Evolutionary conservation across 2,888 invertebrate species (phyloP), one percentile per base, ranked within the genome.

Genomic region (Copidosoma aretas): DNA sequence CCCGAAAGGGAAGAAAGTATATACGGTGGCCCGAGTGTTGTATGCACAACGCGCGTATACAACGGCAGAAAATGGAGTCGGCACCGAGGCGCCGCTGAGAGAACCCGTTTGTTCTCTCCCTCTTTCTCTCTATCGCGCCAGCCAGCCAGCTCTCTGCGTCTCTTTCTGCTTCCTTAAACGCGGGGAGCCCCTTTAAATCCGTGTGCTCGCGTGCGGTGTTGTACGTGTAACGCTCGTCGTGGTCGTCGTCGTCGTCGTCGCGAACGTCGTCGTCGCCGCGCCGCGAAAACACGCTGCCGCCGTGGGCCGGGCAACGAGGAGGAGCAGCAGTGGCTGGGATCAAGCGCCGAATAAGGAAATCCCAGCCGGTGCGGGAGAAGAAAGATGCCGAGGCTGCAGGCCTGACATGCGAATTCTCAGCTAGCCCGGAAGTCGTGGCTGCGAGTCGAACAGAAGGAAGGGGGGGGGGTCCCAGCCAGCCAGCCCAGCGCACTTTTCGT

Each of bases 41-140:
- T 70, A 68, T 64, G 39, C 68, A 64, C 58, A 58, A 60, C n/a
- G n/a, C 60, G 54, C 57, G n/a, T n/a, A n/a, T n/a, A 19, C 15
- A 53, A 71, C 68, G 74, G 75, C 75, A 80, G 79, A 81, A 81
- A 80, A 81, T 80, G 81, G 81, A 80, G 76, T 80, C 80, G 78
- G 56, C 54, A 24, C 17, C 49, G 19, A 52, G 53, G 58, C 41
- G 62, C 32, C 52, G 64, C 63, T 63, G 59, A 56, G 56, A 64
- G 54, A 64, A 32, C 51, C 8, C 51, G 21, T 21, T n/a, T 24
- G 21, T 22, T n/a, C 53, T 53, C 22, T 8, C 53, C 14, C 10
- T 53, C 53, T 22, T 54, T 54, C 54, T 54, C 54, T 53, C 62
- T 41, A 14, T 51, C 67, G 25, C 57, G 43, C 54, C 60, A 53